Base-by-base conservation (phyloP, 2,797 vertebrate species). In the Halcyon badia region DNA sequence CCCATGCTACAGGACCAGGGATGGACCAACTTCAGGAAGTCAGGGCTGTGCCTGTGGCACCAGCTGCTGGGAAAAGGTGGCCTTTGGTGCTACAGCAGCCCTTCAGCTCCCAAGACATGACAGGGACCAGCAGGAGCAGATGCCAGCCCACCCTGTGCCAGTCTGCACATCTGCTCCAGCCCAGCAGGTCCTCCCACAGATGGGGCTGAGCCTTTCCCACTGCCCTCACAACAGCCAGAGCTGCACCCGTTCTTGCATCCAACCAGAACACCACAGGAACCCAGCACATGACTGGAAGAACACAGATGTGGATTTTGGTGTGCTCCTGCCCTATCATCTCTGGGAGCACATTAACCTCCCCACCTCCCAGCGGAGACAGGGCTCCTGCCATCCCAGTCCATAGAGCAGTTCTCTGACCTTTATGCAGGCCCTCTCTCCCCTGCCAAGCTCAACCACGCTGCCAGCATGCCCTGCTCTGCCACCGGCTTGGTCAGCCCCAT, bases 371-470 rank as follows among this genome's bases (percentile, higher is more conserved):
- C 30, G 54, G 30, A 13, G 18, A 28, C 37, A 2, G 1, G 46
- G 37, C 48, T 87, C 28, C 41, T 16, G 65, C n/a, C 8, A 41
- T 17, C 11, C 3, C 41, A 60, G 28, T 5, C 26, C 28, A 20
- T 3, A 11, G 19, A 75, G 19, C 7, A 30, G 20, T 90, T 33
- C 52, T 41, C 58, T 20, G 77, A 17, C 68, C 24, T 22, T 4
- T n/a, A 19, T 3, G 16, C 3, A 22, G 35, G 26, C 26, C 9
- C 57, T 41, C 75, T 60, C 64, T 39, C 21, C 48, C 48, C 39
- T 0, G 2, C 19, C 37, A 48, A 39, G 33, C 39, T 52, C 4
- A 0, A 6, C 64, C 1, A 0, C 33, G 73, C 51, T 49, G 39
- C 48, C 44, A 44, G 48, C 31, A 2, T 2, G 9, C 65, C 48